Percentiles rank a stretch among this genome's conserved stretches.
Evolutionary conservation across 2,113 vertebrate species (phyloP).

Genomic region (Clarias batrachus): DNA sequence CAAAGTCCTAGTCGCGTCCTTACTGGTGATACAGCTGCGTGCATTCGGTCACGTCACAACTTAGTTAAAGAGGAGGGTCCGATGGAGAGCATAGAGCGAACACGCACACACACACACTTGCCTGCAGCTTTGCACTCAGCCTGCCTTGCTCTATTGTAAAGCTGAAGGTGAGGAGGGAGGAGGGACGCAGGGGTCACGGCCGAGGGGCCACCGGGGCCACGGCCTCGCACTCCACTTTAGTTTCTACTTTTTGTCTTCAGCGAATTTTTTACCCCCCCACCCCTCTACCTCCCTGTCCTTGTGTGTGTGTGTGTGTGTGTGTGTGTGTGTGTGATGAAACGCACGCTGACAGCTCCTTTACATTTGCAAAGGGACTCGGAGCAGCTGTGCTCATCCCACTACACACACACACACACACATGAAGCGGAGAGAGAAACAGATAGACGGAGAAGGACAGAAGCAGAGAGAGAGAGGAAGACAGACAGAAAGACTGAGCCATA

Average conservation of each 20-base stretch:
- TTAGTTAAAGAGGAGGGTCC: not conserved
- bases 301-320: not conserved
- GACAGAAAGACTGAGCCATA: not conserved
- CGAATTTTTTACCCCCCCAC: conserved; percentile 86
- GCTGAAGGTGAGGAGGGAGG: conserved; percentile 67
- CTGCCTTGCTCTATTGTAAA: conserved; percentile 79
- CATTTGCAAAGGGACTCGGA: conserved; percentile 99
- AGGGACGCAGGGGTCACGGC: conserved; percentile 53
- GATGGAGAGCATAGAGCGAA: not conserved
- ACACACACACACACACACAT: conserved; percentile 60
- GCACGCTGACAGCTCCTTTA: conserved; percentile 99
- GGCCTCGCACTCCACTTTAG: conserved; percentile 71
- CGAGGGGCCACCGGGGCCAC: conserved; percentile 60
- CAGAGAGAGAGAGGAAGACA: not conserved
- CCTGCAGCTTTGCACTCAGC: conserved; percentile 48
- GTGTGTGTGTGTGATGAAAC: conserved; percentile 93
- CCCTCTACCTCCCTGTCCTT: conserved; percentile 69
- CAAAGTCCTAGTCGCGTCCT: not conserved
- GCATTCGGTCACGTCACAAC: not conserved
- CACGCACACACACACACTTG: conserved; percentile 41
- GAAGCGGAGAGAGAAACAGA: not conserved
- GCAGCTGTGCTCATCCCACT: conserved; percentile 99
- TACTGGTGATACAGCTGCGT: not conserved
- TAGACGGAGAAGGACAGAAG: not conserved
- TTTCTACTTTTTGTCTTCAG: conserved; percentile 78